A percentile compares a stretch with the other conserved stretches of the same genome.
These are phyloP conservation scores for Dasyprocta punctata DNA, from an alignment of 2,113 vertebrate species.

Conservation along the genomic window DNA sequence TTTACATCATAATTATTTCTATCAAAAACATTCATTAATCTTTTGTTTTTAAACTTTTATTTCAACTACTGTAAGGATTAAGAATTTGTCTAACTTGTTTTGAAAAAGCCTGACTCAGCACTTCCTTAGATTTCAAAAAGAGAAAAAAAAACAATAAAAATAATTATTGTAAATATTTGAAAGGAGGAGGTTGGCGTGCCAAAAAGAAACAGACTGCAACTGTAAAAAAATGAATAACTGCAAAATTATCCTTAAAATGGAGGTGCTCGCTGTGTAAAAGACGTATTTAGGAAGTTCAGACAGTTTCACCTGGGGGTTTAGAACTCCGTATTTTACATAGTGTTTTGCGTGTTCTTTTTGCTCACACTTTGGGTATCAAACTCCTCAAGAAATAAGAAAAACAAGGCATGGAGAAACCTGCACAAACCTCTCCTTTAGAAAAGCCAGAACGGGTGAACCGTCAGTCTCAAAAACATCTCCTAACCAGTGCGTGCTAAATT, in stretches of 20 bases:
- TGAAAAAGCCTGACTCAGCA: not conserved
- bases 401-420: no score
- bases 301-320: not conserved
- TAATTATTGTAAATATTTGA: not conserved
- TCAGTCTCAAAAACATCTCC: not conserved
- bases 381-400: not conserved
- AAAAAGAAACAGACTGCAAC: not conserved
- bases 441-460: not conserved
- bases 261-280: no score
- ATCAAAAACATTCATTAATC: not conserved
- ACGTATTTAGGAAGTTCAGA: not conserved
- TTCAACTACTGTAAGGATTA: not conserved
- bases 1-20: not conserved
- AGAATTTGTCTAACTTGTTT: not conserved
- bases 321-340: not conserved
- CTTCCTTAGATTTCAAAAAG: not conserved
- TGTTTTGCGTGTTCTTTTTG: not conserved
- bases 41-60: not conserved
- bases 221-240: not conserved
- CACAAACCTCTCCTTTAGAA: not conserved
- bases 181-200: not conserved
- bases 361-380: not conserved
- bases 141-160: not conserved
- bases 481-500: not conserved
- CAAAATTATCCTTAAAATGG: no score